Conservation (phyloP, 1,140 invertebrate species). For the Cryptotermes secundus region DNA sequence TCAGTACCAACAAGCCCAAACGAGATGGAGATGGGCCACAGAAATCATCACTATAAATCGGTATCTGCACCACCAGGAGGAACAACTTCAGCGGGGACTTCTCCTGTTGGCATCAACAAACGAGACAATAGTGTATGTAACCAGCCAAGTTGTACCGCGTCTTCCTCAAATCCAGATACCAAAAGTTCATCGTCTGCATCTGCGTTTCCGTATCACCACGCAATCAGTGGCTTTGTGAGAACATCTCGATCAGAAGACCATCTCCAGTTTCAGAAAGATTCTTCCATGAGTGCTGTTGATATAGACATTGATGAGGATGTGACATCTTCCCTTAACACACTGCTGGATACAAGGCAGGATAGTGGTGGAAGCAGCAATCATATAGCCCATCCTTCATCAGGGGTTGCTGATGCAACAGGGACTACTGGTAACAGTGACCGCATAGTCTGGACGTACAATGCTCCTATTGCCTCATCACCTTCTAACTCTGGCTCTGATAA, state of each 20-base stretch:
- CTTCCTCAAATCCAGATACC: neutral
- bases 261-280: slow-evolving; percentile 74
- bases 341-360: slow-evolving; percentile 70
- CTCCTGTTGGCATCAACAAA: slow-evolving; percentile 53
- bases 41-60: slow-evolving; percentile 39
- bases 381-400: slow-evolving; percentile 20
- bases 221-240: slow-evolving; percentile 59
- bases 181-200: neutral
- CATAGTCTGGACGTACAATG: slow-evolving; percentile 89
- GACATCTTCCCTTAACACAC: slow-evolving; percentile 86
- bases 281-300: slow-evolving; percentile 74
- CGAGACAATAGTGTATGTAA: slow-evolving; percentile 44
- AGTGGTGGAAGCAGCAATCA: slow-evolving; percentile 30
- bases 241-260: slow-evolving; percentile 86
- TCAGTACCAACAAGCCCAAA: slow-evolving; percentile 82
- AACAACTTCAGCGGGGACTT: slow-evolving; percentile 57
- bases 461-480: slow-evolving; percentile 49
- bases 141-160: slow-evolving; percentile 1
- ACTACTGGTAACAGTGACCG: slow-evolving; percentile 50
- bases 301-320: slow-evolving; percentile 92
- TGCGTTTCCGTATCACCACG: slow-evolving; percentile 37
- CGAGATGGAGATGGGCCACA: slow-evolving; percentile 56
- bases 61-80: slow-evolving; percentile 40
- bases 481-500: slow-evolving; percentile 29
- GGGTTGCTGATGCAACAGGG: neutral